These are phyloP conservation scores for Scyliorhinus canicula DNA, from an alignment of 2,797 vertebrate genomes.

Conservation along the genomic window DNA sequence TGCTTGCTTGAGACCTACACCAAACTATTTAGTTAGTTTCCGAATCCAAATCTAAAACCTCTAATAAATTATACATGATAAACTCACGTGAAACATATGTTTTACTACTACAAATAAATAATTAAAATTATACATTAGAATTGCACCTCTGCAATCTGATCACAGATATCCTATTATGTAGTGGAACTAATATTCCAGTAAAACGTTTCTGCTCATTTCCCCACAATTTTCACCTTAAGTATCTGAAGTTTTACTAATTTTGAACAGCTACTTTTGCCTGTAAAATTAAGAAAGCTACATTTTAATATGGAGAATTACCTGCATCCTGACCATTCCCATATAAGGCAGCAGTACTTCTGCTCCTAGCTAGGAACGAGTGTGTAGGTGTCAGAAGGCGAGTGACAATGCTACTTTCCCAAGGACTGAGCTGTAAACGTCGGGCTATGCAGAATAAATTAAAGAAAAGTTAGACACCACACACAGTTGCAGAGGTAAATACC, in stretches of 20 bases:
- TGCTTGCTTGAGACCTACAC: not conserved
- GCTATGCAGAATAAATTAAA: constrained; percentile 67
- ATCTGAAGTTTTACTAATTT: not conserved
- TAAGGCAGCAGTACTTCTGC: constrained; percentile 84
- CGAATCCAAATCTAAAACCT: not conserved
- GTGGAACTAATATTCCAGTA: not conserved
- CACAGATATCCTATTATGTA: not conserved
- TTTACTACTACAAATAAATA: not conserved
- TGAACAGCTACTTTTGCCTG: not conserved
- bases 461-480: constrained; percentile 52
- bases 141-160: not conserved
- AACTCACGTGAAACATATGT: not conserved
- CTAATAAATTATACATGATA: not conserved
- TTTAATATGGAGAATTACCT: constrained; percentile 62
- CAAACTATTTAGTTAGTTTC: not conserved
- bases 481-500: not conserved
- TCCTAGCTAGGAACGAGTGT: constrained; percentile 91
- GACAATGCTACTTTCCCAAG: constrained; percentile 88
- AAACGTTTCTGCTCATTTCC: not conserved
- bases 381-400: constrained; percentile 90
- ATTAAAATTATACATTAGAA: not conserved
- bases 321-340: constrained; percentile 67
- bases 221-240: not conserved
- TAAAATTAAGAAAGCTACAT: not conserved
- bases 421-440: constrained; percentile 78